Percentiles rank a stretch among this genome's conserved stretches.
Evolutionary conservation across 2,797 vertebrate genomes (phyloP).

Genomic region (Rhynchonycteris naso): DNA sequence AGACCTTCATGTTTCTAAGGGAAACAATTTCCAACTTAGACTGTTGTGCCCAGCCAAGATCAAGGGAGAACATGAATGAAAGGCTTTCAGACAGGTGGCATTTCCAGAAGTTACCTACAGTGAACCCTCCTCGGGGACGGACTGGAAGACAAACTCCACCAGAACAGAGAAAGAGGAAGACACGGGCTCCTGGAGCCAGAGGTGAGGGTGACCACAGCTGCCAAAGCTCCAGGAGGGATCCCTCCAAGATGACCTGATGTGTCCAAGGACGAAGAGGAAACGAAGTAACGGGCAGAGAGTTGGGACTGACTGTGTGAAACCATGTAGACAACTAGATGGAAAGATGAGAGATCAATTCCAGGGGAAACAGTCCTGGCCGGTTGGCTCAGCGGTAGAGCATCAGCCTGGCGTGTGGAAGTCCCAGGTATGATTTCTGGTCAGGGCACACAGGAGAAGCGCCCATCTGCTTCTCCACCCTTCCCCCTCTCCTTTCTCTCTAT

Average conservation of each 20-base stretch:
- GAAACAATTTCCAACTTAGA: not conserved
- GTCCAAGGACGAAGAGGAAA: not conserved
- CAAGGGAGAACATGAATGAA: not conserved
- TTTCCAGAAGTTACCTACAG: not conserved
- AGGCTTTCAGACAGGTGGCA: not conserved
- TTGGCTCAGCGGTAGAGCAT: too few species aligned
- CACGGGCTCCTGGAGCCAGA: not conserved
- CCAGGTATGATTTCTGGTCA: too few species aligned
- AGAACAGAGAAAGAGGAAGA: not conserved
- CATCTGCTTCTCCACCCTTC: too few species aligned
- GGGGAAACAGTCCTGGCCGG: not conserved
- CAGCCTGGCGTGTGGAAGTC: too few species aligned
- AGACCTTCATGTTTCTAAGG: not conserved
- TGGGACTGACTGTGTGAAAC: not conserved
- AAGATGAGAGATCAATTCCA: not conserved
- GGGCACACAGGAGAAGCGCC: too few species aligned
- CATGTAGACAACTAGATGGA: not conserved
- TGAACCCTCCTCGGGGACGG: not conserved
- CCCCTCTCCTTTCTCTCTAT: too few species aligned
- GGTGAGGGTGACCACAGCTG: not conserved
- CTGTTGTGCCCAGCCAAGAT: not conserved
- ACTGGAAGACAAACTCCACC: not conserved
- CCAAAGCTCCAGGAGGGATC: not conserved
- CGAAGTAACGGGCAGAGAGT: accelerated
- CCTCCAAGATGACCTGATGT: not conserved